Percentiles rank a stretch among this genome's conserved stretches.
Evolutionary conservation across 2,113 vertebrate species (phyloP).

Genomic region (Lamprologus ornatipinnis): DNA sequence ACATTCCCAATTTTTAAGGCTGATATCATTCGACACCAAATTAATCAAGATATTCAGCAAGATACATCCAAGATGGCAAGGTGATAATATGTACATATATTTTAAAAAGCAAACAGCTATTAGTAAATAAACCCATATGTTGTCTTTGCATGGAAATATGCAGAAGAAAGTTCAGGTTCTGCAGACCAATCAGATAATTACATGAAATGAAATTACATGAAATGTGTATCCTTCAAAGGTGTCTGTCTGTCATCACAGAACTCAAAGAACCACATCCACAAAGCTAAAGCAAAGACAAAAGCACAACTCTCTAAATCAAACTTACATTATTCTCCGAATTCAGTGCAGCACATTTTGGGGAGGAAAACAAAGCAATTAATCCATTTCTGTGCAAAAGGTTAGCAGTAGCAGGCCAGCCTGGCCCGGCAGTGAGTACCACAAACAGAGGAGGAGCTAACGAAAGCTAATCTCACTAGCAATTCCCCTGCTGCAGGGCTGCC

Average conservation of each 20-base stretch:
- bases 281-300: background rate
- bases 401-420: background rate
- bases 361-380: background rate
- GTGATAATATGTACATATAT: background rate
- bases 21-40: background rate
- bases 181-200: background rate
- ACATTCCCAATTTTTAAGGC: background rate
- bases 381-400: slow-evolving; percentile 44
- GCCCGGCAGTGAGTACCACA: slow-evolving; percentile 22
- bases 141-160: background rate
- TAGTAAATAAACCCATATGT: background rate
- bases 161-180: background rate
- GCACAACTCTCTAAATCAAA: background rate
- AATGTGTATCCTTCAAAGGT: background rate
- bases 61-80: background rate
- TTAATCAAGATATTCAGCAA: background rate
- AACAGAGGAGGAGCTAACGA: slow-evolving; percentile 54
- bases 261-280: background rate
- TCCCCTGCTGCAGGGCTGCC: slow-evolving; percentile 35
- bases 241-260: background rate
- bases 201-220: background rate
- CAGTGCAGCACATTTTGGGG: background rate
- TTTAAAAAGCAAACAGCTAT: background rate
- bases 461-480: slow-evolving; percentile 65
- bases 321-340: slow-evolving; percentile 60